Evolutionary conservation across 1,140 invertebrate genomes (phyloP).

Genomic region (Berghia stephanieae): DNA sequence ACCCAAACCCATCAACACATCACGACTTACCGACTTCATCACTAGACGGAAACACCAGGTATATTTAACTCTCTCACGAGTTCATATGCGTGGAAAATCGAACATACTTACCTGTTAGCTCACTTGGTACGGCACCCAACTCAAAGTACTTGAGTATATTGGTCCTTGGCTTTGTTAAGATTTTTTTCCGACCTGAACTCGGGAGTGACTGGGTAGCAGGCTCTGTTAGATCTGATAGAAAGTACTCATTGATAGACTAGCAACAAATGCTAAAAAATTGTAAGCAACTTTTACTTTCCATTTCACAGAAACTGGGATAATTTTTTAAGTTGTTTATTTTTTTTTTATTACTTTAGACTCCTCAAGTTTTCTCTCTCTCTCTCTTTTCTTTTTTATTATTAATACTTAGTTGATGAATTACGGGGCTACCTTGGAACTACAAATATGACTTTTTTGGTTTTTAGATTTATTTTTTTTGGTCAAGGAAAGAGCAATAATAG

Average conservation of each 20-base stretch:
- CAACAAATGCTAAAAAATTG: too few relatives aligned
- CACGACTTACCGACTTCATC: slow-evolving; percentile 57
- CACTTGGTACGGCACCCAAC: background rate
- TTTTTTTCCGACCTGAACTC: too few relatives aligned
- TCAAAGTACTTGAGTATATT: background rate
- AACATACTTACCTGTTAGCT: background rate
- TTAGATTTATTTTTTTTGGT: background rate
- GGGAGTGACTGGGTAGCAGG: too few relatives aligned
- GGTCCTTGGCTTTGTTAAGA: too few relatives aligned
- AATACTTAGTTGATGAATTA: background rate
- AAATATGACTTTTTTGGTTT: background rate
- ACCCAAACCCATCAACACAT: slow-evolving; percentile 55
- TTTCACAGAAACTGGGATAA: too few relatives aligned
- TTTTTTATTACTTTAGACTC: too few relatives aligned
- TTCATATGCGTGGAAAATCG: background rate
- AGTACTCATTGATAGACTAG: too few relatives aligned
- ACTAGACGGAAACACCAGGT: slow-evolving; percentile 57
- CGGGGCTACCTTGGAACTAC: background rate
- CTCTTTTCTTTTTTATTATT: background rate
- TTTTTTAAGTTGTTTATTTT: too few relatives aligned
- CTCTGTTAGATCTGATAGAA: too few relatives aligned
- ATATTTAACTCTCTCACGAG: background rate
- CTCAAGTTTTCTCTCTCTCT: background rate
- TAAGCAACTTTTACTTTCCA: too few relatives aligned
- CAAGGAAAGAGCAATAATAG: background rate